Conservation (phyloP, 2,113 vertebrate genomes). For the Meles meles region DNA sequence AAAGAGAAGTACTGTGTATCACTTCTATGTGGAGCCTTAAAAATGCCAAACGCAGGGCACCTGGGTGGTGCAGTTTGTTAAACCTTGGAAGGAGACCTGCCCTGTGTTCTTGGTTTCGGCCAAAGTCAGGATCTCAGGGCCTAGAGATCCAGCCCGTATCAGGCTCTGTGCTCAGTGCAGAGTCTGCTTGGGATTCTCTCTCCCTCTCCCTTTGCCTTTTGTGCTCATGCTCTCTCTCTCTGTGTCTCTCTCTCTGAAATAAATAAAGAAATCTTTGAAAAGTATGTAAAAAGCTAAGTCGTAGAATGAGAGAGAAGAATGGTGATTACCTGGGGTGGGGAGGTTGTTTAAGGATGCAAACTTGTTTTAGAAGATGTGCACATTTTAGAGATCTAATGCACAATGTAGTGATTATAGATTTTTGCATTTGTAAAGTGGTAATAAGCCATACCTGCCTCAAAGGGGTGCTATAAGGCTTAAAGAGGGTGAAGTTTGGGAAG, state of each 20-base stretch:
- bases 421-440: not conserved
- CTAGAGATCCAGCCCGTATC: not conserved
- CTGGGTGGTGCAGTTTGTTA: not conserved
- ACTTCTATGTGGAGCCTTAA: not conserved
- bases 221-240: not conserved
- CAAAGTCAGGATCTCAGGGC: not conserved
- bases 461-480: not conserved
- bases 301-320: not conserved
- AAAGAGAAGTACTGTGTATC: not conserved
- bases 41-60: not conserved
- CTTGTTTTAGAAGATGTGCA: not conserved
- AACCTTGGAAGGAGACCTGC: not conserved
- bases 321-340: not conserved
- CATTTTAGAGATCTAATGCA: accelerated
- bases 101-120: not conserved
- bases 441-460: not conserved
- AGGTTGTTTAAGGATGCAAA: not conserved
- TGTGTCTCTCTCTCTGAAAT: not conserved
- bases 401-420: not conserved
- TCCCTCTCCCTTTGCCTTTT: not conserved
- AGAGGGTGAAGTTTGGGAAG: no score
- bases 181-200: not conserved
- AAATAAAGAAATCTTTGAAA: not conserved
- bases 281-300: not conserved
- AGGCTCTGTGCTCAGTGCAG: not conserved